phyloP scores from a whole-genome alignment of 2,888 invertebrate genomes.

The Athalia circularis region DNA sequence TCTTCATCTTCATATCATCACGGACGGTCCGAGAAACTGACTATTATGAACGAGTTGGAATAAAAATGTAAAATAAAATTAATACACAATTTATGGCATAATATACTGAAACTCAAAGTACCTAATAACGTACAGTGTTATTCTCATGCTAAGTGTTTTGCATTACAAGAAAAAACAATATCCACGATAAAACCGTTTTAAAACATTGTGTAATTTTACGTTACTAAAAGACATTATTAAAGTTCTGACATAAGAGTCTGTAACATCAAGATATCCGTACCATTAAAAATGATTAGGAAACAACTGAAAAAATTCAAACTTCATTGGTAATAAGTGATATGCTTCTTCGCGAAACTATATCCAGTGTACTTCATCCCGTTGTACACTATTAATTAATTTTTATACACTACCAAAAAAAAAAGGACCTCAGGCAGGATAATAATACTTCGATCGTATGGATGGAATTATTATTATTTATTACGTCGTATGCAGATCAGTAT shows the following conservation, averaged over 20 bases:
- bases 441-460: conserved; percentile 28
- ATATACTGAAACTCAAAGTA: conserved; percentile 14
- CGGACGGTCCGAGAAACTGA: conserved; percentile 39
- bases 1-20: conserved; percentile 48
- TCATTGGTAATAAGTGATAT: conserved; percentile 17
- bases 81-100: not conserved
- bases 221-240: not conserved
- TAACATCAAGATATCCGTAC: not conserved
- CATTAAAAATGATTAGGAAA: not conserved
- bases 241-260: not conserved
- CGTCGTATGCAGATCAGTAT: conserved; percentile 23
- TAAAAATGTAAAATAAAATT: not conserved
- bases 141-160: conserved; percentile 23
- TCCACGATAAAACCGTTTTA: conserved; percentile 5
- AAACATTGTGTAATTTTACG: not conserved
- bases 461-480: conserved; percentile 31
- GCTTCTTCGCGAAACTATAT: not conserved
- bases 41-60: not conserved
- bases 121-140: conserved; percentile 21
- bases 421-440: conserved; percentile 24
- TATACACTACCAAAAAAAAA: conserved; percentile 5
- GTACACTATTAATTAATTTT: conserved; percentile 21
- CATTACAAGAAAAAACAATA: not conserved
- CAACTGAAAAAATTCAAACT: not conserved
- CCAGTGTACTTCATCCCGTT: not conserved